These are phyloP conservation scores for Plusia festucae DNA, from an alignment of 2,888 invertebrate species.

Conservation along the genomic window DNA sequence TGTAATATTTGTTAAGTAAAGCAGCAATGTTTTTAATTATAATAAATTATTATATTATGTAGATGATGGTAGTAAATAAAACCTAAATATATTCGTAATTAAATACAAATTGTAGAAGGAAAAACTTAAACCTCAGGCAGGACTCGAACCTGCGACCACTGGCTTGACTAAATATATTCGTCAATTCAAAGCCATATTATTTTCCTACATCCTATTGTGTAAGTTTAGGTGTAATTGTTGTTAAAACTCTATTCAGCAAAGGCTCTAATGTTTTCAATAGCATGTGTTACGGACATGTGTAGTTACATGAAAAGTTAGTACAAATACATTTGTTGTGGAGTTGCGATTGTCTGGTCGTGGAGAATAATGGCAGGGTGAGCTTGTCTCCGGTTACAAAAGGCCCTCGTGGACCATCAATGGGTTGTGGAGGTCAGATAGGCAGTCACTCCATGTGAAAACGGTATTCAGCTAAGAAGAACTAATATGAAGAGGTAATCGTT, in stretches of 20 bases:
- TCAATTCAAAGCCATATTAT: neutral
- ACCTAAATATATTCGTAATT: too few relatives aligned
- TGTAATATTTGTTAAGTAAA: constrained; percentile 3
- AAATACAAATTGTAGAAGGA: too few relatives aligned
- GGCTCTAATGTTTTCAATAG: constrained; percentile 7
- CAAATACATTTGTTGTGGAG: constrained; percentile 5
- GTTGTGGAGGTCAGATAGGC: too few relatives aligned
- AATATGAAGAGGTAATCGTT: neutral
- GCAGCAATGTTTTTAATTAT: neutral
- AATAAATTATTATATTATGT: neutral
- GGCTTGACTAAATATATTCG: too few relatives aligned
- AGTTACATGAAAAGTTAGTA: constrained; percentile 13
- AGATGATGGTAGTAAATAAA: neutral
- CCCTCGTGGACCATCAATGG: constrained; percentile 2
- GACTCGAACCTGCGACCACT: too few relatives aligned
- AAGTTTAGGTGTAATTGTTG: neutral
- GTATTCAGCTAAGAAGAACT: too few relatives aligned
- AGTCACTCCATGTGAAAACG: too few relatives aligned
- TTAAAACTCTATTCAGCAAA: neutral
- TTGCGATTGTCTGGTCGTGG: constrained; percentile 12
- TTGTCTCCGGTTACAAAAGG: constrained; percentile 23
- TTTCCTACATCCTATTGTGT: neutral
- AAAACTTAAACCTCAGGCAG: too few relatives aligned
- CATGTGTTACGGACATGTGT: neutral
- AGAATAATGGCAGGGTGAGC: constrained; percentile 17